Evolutionary conservation across 2,797 vertebrate species (phyloP).

Genomic region (Clangula hyemalis): DNA sequence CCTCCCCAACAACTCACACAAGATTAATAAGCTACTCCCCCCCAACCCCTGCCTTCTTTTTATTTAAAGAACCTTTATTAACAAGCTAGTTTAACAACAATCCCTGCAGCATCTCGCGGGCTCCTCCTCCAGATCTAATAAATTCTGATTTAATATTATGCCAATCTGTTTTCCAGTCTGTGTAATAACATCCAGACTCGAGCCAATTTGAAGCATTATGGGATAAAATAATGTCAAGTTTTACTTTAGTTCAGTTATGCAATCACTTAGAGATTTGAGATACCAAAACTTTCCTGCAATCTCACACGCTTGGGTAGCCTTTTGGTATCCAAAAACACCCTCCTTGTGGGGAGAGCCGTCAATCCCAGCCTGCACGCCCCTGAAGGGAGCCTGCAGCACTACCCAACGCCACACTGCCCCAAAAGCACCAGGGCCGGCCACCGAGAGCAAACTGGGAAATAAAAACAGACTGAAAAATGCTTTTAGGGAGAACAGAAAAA

Average conservation of each 20-base stretch:
- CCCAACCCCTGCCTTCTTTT: accelerated
- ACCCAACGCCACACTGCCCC: neutral
- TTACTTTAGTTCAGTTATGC: accelerated
- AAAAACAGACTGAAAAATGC: no score
- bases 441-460: accelerated
- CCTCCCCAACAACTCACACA: neutral
- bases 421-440: accelerated
- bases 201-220: neutral
- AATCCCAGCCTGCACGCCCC: neutral
- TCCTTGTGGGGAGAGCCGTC: no score
- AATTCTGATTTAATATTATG: neutral
- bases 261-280: accelerated
- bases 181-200: neutral
- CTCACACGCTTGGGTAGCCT: accelerated
- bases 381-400: neutral
- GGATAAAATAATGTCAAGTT: neutral
- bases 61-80: neutral
- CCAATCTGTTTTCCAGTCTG: neutral
- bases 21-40: neutral
- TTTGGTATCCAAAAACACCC: neutral
- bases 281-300: neutral
- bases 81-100: neutral
- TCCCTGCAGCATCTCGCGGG: neutral
- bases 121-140: neutral
- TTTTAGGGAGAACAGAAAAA: no score